Conservation (phyloP, 1,140 invertebrate species). For the Drosophila malerkotliana region DNA sequence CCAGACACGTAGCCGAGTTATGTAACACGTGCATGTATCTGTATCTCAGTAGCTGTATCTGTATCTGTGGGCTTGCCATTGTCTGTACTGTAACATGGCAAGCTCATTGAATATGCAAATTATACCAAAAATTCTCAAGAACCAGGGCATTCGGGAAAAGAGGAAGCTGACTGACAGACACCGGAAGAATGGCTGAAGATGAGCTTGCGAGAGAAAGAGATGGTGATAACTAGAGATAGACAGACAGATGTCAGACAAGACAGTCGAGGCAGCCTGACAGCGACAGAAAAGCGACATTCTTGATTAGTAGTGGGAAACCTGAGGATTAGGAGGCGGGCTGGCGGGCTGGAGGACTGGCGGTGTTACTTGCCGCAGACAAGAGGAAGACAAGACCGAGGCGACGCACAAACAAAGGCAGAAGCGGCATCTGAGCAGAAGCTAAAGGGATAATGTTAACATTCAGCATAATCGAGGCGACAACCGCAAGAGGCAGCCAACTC, state of each 20-base stretch:
- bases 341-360: neutral
- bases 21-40: slow-evolving; percentile 69
- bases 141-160: slow-evolving; percentile 31
- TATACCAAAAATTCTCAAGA: slow-evolving; percentile 69
- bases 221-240: slow-evolving; percentile 21
- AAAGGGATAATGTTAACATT: slow-evolving; percentile 71
- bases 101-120: slow-evolving; percentile 81
- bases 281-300: slow-evolving; percentile 37
- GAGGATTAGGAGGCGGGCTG: neutral
- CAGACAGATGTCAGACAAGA: slow-evolving; percentile 72
- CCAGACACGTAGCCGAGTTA: slow-evolving; percentile 72
- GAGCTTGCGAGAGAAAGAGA: slow-evolving; percentile 3
- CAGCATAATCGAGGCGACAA: slow-evolving; percentile 53
- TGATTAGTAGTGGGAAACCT: slow-evolving; percentile 40
- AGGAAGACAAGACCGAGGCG: slow-evolving; percentile 1
- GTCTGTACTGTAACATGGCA: slow-evolving; percentile 32
- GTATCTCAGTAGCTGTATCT: slow-evolving; percentile 9
- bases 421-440: slow-evolving; percentile 27
- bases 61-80: slow-evolving; percentile 3
- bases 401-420: neutral
- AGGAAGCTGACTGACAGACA: slow-evolving; percentile 33
- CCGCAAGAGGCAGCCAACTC: slow-evolving; percentile 39
- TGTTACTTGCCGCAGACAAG: slow-evolving; percentile 40
- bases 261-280: slow-evolving; percentile 18
- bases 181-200: neutral